Conservation (phyloP, 2,888 invertebrate species). For the Archips xylosteana region DNA sequence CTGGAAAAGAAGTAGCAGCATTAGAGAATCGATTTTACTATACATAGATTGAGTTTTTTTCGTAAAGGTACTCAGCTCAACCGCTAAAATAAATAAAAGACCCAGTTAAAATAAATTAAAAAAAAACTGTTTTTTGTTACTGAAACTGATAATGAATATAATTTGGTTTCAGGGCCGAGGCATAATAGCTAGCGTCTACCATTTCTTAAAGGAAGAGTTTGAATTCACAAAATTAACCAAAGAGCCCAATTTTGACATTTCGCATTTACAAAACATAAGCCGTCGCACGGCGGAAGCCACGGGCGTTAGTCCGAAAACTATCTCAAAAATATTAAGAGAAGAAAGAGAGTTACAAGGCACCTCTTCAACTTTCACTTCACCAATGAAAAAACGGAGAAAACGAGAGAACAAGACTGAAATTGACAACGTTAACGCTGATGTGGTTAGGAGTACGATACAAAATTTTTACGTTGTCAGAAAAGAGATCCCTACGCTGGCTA, state of each 20-base stretch:
- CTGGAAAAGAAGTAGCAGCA: no score
- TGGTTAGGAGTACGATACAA: neutral
- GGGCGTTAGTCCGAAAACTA: slow-evolving; percentile 40
- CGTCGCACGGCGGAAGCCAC: slow-evolving; percentile 45
- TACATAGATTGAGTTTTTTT: no score
- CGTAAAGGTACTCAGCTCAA: no score
- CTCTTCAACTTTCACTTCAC: neutral
- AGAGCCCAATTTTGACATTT: slow-evolving; percentile 43
- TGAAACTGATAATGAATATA: neutral
- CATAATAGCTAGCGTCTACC: slow-evolving; percentile 46
- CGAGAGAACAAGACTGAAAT: neutral
- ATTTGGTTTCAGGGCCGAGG: slow-evolving; percentile 45
- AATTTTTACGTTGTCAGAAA: slow-evolving; percentile 14
- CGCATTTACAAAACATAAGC: slow-evolving; percentile 43
- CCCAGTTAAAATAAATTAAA: no score
- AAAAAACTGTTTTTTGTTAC: no score
- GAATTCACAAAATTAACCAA: slow-evolving; percentile 42
- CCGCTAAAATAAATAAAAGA: no score
- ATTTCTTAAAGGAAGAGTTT: slow-evolving; percentile 44
- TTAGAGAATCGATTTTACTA: no score
- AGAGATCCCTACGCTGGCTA: slow-evolving; percentile 45
- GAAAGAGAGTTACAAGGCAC: slow-evolving; percentile 38
- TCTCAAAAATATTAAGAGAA: slow-evolving; percentile 45
- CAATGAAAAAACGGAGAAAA: neutral
- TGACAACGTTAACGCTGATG: neutral